Evolutionary conservation across 2,888 invertebrate genomes (phyloP).

Genomic region (Drosophila atroscutellata): DNA sequence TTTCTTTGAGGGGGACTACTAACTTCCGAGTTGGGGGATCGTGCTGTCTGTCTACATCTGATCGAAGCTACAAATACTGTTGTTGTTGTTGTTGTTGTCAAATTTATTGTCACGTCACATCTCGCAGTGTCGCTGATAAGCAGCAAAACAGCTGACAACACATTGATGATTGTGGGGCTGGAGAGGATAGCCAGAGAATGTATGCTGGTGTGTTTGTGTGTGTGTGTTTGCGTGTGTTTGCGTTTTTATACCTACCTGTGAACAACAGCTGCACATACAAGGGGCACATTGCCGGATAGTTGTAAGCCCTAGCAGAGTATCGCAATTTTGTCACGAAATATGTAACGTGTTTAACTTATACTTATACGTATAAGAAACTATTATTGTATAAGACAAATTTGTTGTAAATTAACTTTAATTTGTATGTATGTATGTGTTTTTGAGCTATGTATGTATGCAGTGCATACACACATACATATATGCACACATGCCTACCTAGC

Average conservation of each 20-base stretch:
- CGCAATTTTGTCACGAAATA: constrained; percentile 22
- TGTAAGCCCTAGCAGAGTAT: constrained; percentile 5
- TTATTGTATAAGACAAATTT: not conserved
- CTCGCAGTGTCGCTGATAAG: constrained; percentile 37
- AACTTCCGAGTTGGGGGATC: constrained; percentile 51
- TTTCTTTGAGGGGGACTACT: constrained; percentile 7
- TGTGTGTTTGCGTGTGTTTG: constrained; percentile 8
- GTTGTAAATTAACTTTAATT: not conserved
- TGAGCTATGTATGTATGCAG: too few species aligned
- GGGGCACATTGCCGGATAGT: not conserved
- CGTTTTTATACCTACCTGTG: constrained; percentile 57
- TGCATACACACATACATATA: not conserved
- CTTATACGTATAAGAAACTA: not conserved
- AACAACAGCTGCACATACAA: constrained; percentile 69
- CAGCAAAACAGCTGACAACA: constrained; percentile 52
- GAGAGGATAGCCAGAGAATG: constrained; percentile 1
- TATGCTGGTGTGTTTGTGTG: not conserved
- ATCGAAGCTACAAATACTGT: constrained; percentile 34
- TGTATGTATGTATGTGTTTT: not conserved
- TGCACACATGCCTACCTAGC: not conserved
- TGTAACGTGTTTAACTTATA: not conserved
- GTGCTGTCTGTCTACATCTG: constrained; percentile 30
- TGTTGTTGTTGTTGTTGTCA: constrained; percentile 7
- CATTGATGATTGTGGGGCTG: not conserved
- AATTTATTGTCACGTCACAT: constrained; percentile 24